These are phyloP conservation scores for Acomys russatus DNA, from an alignment of 2,797 vertebrate species.

Conservation along the genomic window DNA sequence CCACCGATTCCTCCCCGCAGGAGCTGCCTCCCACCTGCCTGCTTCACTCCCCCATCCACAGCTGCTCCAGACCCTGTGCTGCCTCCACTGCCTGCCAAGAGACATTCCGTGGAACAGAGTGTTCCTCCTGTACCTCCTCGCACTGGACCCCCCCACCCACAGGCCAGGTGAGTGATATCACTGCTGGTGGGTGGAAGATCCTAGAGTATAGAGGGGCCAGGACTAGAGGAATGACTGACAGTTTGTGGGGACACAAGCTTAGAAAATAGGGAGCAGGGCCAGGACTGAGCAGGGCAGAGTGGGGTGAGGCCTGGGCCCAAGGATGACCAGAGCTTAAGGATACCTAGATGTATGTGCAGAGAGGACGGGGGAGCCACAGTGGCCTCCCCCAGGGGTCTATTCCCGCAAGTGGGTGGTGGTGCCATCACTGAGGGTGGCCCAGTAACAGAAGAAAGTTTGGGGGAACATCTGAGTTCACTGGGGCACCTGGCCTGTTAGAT, in stretches of 20 bases:
- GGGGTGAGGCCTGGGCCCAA: neutral
- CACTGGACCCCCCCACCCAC: constrained; percentile 81
- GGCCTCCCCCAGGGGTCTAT: neutral
- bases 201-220: neutral
- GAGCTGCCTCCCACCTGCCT: constrained; percentile 91
- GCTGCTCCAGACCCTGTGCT: constrained; percentile 48
- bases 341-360: neutral
- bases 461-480: neutral
- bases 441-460: neutral
- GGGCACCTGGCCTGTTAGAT: neutral
- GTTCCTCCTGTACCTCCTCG: constrained; percentile 84
- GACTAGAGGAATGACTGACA: neutral
- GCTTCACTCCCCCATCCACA: constrained; percentile 84
- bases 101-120: constrained; percentile 83
- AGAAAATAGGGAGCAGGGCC: neutral
- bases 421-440: neutral
- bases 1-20: constrained; percentile 95
- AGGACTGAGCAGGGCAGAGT: neutral
- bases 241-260: neutral
- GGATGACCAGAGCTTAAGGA: neutral
- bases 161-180: constrained; percentile 71
- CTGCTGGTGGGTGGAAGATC: neutral
- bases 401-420: neutral
- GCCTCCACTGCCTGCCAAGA: constrained; percentile 93
- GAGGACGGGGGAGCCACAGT: neutral